These are phyloP conservation scores for Chaetops frenatus DNA, from an alignment of 2,113 vertebrate species.

Conservation along the genomic window DNA sequence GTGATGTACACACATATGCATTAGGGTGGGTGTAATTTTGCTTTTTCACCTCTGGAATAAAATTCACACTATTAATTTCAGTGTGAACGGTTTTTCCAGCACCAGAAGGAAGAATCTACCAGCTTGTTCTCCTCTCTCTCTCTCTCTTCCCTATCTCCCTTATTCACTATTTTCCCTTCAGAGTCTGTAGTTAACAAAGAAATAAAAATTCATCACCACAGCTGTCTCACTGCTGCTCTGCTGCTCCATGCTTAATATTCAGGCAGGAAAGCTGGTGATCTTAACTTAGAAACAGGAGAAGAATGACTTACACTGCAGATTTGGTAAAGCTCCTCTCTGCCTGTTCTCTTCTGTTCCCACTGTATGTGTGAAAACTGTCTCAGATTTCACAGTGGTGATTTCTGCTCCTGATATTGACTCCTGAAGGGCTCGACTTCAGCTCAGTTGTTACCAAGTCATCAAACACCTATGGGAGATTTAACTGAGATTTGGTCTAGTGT, in stretches of 20 bases:
- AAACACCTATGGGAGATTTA: background rate
- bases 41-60: background rate
- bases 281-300: background rate
- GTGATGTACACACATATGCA: background rate
- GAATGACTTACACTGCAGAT: background rate
- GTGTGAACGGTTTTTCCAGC: background rate
- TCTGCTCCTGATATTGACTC: background rate
- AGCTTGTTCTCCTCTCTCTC: background rate
- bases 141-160: background rate
- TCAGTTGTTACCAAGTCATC: background rate
- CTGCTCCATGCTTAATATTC: background rate
- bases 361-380: background rate
- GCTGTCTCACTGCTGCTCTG: background rate
- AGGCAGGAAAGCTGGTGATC: background rate
- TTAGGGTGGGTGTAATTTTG: background rate
- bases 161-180: background rate
- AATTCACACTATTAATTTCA: background rate
- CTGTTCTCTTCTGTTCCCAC: background rate
- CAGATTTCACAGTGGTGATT: background rate
- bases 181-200: background rate
- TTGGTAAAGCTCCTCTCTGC: background rate
- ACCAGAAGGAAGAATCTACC: background rate
- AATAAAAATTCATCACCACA: background rate
- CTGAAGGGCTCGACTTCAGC: background rate
- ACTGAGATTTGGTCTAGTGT: background rate